Percentiles rank a stretch among this genome's conserved stretches.
phyloP scores from a whole-genome alignment of 2,888 invertebrate species.

The Meliscaeva auricollis region DNA sequence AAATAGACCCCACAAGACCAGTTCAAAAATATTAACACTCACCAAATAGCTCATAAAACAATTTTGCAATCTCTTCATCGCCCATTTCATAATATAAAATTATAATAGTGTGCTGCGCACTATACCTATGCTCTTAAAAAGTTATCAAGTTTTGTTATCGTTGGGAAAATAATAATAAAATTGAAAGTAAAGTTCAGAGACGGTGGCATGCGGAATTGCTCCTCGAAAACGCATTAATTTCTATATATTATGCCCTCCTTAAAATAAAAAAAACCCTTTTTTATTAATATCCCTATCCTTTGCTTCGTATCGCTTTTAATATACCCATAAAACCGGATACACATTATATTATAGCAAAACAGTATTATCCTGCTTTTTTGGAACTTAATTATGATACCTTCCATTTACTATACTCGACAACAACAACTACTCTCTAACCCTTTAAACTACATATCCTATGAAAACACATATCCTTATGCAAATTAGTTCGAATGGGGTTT shows the following conservation, averaged over 20 bases:
- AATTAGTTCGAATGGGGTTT: conserved; percentile 49
- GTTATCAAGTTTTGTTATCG: conserved; percentile 41
- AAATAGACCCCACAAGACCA: not conserved
- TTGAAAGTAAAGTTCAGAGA: conserved; percentile 1
- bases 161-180: conserved; percentile 35
- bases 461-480: conserved; percentile 44
- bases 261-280: conserved; percentile 15
- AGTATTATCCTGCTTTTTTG: conserved; percentile 25
- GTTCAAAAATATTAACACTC: conserved; percentile 5
- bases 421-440: not conserved
- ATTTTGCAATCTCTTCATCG: conserved; percentile 12
- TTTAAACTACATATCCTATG: not conserved
- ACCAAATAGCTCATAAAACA: conserved; percentile 9
- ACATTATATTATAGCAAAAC: conserved; percentile 4
- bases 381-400: conserved; percentile 47
- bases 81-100: conserved; percentile 25
- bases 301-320: not conserved
- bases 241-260: conserved; percentile 14
- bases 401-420: not conserved
- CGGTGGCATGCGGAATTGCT: not conserved
- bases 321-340: conserved; percentile 29
- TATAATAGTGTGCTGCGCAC: not conserved
- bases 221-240: conserved; percentile 31
- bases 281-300: conserved; percentile 18
- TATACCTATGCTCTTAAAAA: conserved; percentile 8